phyloP scores from a whole-genome alignment of 2,113 vertebrate genomes.

The Pimephales promelas region DNA sequence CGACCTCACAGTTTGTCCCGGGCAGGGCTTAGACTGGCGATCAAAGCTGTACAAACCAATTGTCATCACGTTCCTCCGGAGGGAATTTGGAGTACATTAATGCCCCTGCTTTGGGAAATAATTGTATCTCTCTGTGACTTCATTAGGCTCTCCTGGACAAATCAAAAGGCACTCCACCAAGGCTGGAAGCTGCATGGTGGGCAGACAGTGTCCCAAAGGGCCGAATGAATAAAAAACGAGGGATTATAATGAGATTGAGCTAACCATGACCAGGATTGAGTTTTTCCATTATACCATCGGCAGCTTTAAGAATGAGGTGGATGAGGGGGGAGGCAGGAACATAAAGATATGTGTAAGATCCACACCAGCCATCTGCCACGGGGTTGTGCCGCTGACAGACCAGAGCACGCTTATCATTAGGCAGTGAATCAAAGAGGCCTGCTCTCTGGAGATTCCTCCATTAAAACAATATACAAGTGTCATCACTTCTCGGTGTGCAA shows the following conservation, averaged over 20 bases:
- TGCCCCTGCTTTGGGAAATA: slow-evolving; percentile 80
- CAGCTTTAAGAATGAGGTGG: slow-evolving; percentile 72
- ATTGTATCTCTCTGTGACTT: slow-evolving; percentile 84
- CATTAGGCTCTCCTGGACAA: slow-evolving; percentile 80
- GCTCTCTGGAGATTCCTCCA: slow-evolving; percentile 74
- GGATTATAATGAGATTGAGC: slow-evolving; percentile 95
- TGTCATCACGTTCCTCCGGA: slow-evolving; percentile 77
- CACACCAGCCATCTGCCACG: slow-evolving; percentile 82
- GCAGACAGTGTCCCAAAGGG: slow-evolving; percentile 84
- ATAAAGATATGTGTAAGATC: slow-evolving; percentile 80
- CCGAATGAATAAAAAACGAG: slow-evolving; percentile 82
- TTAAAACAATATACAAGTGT: slow-evolving; percentile 74
- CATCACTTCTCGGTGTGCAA: slow-evolving; percentile 58
- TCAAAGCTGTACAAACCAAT: slow-evolving; percentile 86
- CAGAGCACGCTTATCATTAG: slow-evolving; percentile 76
- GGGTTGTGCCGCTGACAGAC: slow-evolving; percentile 68
- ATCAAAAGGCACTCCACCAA: slow-evolving; percentile 81
- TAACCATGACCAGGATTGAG: slow-evolving; percentile 84
- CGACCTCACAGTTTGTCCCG: slow-evolving; percentile 77
- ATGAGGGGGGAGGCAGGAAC: slow-evolving; percentile 59
- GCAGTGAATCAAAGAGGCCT: slow-evolving; percentile 76
- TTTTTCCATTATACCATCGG: slow-evolving; percentile 78
- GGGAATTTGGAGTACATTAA: slow-evolving; percentile 82
- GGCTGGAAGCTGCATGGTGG: slow-evolving; percentile 84
- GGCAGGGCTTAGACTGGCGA: slow-evolving; percentile 78